Evolutionary conservation across 2,797 vertebrate genomes (phyloP), one percentile per base, ranked within the genome.

Genomic region (Falco naumanni): DNA sequence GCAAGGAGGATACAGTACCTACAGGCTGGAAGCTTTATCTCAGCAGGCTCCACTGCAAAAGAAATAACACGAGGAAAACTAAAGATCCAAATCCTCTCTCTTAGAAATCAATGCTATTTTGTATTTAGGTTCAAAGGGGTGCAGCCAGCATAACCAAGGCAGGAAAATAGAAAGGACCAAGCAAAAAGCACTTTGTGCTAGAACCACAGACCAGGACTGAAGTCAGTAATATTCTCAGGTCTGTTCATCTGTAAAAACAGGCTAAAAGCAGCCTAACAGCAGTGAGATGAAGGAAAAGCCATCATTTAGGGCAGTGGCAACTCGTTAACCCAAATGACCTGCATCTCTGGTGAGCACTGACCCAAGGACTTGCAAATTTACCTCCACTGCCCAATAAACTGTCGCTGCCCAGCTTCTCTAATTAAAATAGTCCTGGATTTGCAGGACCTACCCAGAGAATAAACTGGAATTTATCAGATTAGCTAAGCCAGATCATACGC

Each of bases 361-460:
- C 95, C 92, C 93, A 93, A 91, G 90, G 92, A 97, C 92, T 92
- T 48, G 90, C 9, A 2, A 96, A 93, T 97, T 97, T 93, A 96
- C 95, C 95, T 96, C 95, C 54, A n/a, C 59, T 96, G 89, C 94
- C 95, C 95, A 96, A 96, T 91, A 96, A 93, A 96, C 91, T 96
- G 95, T 96, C 59, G 0, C 84, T 95, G 95, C 53, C 87, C 13
- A 26, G 92, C 84, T 96, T 96, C 96, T 96, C 95, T 96, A 96
- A 97, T 97, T 96, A 97, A 97, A 97, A 97, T 96, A 96, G 95
- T 96, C 96, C 94, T 96, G 96, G 96, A 97, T 96, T 96, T 97
- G 92, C 76, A 91, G 93, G 92, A 92, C 92, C 95, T 96, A 97
- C 95, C 92, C 92, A 96, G 90, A 96, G 94, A 97, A 96, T 97